Evolutionary conservation across 1,140 invertebrate genomes (phyloP).

Genomic region (Hyles euphorbiae): DNA sequence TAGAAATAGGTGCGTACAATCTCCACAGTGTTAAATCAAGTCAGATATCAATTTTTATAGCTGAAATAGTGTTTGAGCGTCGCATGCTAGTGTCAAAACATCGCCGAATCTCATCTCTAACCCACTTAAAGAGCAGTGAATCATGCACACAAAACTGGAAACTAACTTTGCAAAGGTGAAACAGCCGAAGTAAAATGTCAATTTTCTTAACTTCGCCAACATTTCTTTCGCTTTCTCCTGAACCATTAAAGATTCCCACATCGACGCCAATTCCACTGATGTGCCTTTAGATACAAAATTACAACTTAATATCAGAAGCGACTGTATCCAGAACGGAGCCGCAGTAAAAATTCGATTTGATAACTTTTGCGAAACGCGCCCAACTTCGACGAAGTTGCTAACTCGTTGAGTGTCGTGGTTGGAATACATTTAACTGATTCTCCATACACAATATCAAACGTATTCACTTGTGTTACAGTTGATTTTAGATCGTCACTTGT

Average conservation of each 20-base stretch:
- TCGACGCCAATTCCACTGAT: not conserved
- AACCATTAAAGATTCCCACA: not conserved
- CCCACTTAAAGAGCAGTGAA: too few species aligned
- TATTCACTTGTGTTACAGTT: too few species aligned
- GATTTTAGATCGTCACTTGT: too few species aligned
- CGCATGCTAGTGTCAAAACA: too few species aligned
- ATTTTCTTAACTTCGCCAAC: not conserved
- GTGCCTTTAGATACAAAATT: constrained; percentile 3
- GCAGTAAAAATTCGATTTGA: constrained; percentile 29
- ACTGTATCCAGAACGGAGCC: constrained; percentile 16
- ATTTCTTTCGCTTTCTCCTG: not conserved
- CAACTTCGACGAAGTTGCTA: constrained; percentile 18
- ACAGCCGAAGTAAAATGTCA: not conserved
- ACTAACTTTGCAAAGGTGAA: not conserved
- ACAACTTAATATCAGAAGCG: constrained; percentile 4
- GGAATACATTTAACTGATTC: constrained; percentile 8
- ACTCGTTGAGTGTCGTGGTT: constrained; percentile 17
- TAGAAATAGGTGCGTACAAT: too few species aligned
- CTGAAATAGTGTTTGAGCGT: too few species aligned
- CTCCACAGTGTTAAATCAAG: too few species aligned
- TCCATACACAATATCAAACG: too few species aligned
- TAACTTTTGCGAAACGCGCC: constrained; percentile 20
- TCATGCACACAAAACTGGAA: too few species aligned
- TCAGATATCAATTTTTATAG: too few species aligned
- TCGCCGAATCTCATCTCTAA: too few species aligned